These are phyloP conservation scores for Xenopus borealis DNA, from an alignment of 2,113 vertebrate genomes.

Conservation along the genomic window DNA sequence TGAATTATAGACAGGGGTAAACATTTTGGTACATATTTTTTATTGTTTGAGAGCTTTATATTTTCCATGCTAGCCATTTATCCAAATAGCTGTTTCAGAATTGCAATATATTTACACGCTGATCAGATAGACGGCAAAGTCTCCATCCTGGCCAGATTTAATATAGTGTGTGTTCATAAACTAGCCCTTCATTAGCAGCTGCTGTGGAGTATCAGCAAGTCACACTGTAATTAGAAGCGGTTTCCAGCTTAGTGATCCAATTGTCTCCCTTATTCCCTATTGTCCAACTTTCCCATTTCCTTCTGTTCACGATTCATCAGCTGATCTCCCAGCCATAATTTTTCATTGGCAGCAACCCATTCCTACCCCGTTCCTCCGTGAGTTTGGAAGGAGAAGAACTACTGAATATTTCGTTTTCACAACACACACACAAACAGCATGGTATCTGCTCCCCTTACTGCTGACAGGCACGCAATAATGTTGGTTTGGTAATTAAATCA, in stretches of 20 bases:
- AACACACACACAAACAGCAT: constrained; percentile 11
- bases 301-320: constrained; percentile 24
- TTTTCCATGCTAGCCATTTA: no score
- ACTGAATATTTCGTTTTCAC: constrained; percentile 24
- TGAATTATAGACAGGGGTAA: no score
- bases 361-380: not conserved
- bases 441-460: constrained; percentile 17
- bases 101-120: not conserved
- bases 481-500: constrained; percentile 43
- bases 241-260: constrained; percentile 37
- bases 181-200: constrained; percentile 21
- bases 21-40: no score
- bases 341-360: not conserved
- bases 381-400: not conserved
- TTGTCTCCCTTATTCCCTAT: constrained; percentile 28
- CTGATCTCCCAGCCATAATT: constrained; percentile 15
- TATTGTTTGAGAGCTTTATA: no score
- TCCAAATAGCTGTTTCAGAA: not conserved
- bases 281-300: constrained; percentile 28
- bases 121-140: not conserved
- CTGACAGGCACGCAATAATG: constrained; percentile 28
- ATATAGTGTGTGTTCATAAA: constrained; percentile 8
- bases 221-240: constrained; percentile 7
- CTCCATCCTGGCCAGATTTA: not conserved
- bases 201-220: constrained; percentile 4